Base-by-base conservation (phyloP, 1,140 invertebrate genomes). In the Thaumatotibia leucotreta region DNA sequence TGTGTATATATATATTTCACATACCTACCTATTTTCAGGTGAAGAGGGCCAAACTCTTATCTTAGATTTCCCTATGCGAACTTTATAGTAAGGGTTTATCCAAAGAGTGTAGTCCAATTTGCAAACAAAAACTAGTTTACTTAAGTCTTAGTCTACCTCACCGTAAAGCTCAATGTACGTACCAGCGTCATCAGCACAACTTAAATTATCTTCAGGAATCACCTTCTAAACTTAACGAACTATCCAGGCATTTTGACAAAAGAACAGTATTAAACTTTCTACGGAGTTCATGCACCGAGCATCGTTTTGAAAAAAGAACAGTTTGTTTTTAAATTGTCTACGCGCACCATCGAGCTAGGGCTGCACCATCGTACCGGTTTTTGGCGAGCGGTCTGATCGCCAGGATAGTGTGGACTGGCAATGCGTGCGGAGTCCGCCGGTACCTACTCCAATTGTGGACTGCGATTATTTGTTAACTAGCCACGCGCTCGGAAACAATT, bases 401-500 rank as follows among this genome's bases (percentile, higher is more conserved):
- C 82, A 79, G 86, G 86, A 83, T 82, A 77, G 71, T 77, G 80
- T 73, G 79, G 71, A 89, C 87, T 89, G 84, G 69, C 76, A 63
- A 58, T 27, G 72, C 76, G 77, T 82, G 74, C 70, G 27, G 78
- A 73, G 67, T 66, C 70, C 73, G 72, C 70, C 77, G 74, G 75
- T 85, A 87, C 83, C 78, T 86, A 83, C 62, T 73, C 79, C 87
- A 89, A 89, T 89, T 89, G 87, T 87, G 73, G 77, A 75, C 76
- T 69, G 82, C 82, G 81, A 85, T 89, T 86, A 89, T 87, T 89
- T 85, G 83, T 84, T 89, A 86, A 89, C 86, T 83, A 78, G 83
- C 84, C 87, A 87, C 83, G 85, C 84, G 84, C 78, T 86, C 82
- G 82, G 83, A 89, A 90, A 89, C 85, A 89, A 89, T 89, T 89